Percentiles rank a stretch among this genome's conserved stretches.
Conservation (phyloP, 2,797 vertebrate genomes). For the Poecilia velifera region DNA sequence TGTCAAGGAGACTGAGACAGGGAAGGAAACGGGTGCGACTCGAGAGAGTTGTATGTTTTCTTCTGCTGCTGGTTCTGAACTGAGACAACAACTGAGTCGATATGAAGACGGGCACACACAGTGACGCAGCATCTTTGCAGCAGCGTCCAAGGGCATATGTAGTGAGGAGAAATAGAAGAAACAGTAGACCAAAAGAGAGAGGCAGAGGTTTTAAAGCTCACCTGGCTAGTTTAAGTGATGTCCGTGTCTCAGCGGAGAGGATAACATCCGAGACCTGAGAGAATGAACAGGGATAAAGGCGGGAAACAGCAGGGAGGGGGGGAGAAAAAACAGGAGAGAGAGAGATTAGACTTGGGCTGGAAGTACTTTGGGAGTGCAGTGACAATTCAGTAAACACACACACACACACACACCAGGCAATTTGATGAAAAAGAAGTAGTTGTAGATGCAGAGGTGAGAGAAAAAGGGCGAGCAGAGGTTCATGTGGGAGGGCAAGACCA, state of each 20-base stretch:
- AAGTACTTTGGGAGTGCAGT: constrained; percentile 58
- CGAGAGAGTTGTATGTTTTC: neutral
- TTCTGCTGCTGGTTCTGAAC: constrained; percentile 7
- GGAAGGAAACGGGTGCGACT: constrained; percentile 4
- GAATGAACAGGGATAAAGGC: constrained; percentile 35
- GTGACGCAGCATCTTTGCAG: constrained; percentile 78
- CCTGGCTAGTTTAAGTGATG: constrained; percentile 62
- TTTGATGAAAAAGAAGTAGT: constrained; percentile 34
- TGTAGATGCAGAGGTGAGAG: constrained; percentile 35
- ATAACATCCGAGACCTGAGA: constrained; percentile 67
- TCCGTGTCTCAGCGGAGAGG: constrained; percentile 54
- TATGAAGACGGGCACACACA: constrained; percentile 40
- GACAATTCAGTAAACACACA: constrained; percentile 45
- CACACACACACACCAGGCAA: constrained; percentile 24
- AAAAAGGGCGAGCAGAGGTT: constrained; percentile 24
- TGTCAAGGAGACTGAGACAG: neutral
- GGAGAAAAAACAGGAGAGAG: constrained; percentile 4
- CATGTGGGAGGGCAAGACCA: constrained; percentile 25
- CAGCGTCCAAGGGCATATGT: constrained; percentile 53
- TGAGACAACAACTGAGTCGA: constrained; percentile 35
- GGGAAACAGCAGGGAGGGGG: constrained; percentile 26
- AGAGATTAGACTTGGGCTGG: constrained; percentile 58
- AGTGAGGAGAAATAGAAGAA: constrained; percentile 15
- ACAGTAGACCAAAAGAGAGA: constrained; percentile 23
- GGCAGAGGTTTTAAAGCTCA: constrained; percentile 55